Evolutionary conservation across 2,113 vertebrate genomes (phyloP), one percentile per base, ranked within the genome.

Genomic region (Paratilapia polleni): DNA sequence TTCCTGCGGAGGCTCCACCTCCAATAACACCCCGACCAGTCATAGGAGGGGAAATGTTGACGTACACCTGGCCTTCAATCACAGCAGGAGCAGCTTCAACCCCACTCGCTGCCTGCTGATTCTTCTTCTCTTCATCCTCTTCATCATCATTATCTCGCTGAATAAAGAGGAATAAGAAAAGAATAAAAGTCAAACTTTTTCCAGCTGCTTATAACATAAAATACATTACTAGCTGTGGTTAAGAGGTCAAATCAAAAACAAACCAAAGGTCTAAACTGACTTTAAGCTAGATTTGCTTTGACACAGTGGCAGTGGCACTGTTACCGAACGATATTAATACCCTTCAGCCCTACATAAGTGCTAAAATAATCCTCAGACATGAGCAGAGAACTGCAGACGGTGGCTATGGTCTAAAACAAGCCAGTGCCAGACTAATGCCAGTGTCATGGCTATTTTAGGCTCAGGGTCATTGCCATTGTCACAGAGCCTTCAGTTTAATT

Each of bases 1-100:
- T 94, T 4, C 96, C 96, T 0, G 91, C 34, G 15, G 94, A 3
- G 12, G 77, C 47, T 4, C 41, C 84, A 6, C 54, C 95, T 15
- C 96, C 94, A 1, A 85, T 31, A 1, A 68, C 38, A 0, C 6
- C 88, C 0, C 78, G 78, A 13, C 74, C 86, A 0, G 17, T 64
- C 82, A 94, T 82, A 0, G 97, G 97, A 12, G 97, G 97, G 14
- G 98, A 98, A 24, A 96, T 80, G 26, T 99, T 99, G 54, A 99
- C 96, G 1, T 98, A 98, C 20, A 99, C 96, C 92, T 98, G 98
- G 6, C 98, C 98, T 91, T 98, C 95, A 1, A 98, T 97, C 24
- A 83, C 79, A 3, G 93, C 63, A 3, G 94, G 86, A 26, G 88
- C 78, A 8, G 52, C 20, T 13, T 85, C 85, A 13, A 57, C 47